Evolutionary conservation across 2,888 invertebrate genomes (phyloP), one percentile per base, ranked within the genome.

Genomic region (Oscheius myriophilus): DNA sequence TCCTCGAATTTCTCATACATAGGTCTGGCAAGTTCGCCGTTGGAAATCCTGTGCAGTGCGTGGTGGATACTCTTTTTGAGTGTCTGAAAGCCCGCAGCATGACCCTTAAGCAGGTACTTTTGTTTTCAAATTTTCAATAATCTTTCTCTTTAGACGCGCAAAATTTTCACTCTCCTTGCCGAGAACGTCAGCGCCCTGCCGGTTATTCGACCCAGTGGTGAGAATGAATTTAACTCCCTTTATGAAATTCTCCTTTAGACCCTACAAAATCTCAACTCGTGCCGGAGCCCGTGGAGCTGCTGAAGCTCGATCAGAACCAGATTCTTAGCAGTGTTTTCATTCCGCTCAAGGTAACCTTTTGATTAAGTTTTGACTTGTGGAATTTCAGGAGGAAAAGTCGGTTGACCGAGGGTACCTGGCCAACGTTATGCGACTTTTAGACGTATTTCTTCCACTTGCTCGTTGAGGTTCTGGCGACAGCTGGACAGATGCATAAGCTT

Each of bases 401-500:
- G 69, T 73, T 1, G 69, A 74, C 21, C 62, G 69, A 42, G 62
- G 63, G 18, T 77, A 75, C 51, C 61, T 75, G 2, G 69, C 74
- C 33, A 71, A 75, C 58, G 53, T 75, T 0, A 75, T 77, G 75
- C 67, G 18, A n/a, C 11, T 41, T 70, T 39, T 41, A 76, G 72
- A 70, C 75, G 1, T 80, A 80, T 63, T 70, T 80, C 16, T 69
- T 77, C n/a, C 79, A 80, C 45, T 63, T 78, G 66, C 65, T 79
- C n/a, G 80, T 80, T 12, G 72, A 80, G 25, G 72, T 73, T 0
- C 58, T 80, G 2, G 77, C 72, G 0, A 72, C 69, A 1, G 77
- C 75, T 1, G 76, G 75, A 1, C 74, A 80, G 46, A 72, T 76
- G 71, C 58, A 57, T 4, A 74, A 74, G 52, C 66, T 80, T 3